A percentile compares a stretch with the other conserved stretches of the same genome.
phyloP scores from a whole-genome alignment of 1,140 invertebrate genomes.

The Agrilus planipennis region DNA sequence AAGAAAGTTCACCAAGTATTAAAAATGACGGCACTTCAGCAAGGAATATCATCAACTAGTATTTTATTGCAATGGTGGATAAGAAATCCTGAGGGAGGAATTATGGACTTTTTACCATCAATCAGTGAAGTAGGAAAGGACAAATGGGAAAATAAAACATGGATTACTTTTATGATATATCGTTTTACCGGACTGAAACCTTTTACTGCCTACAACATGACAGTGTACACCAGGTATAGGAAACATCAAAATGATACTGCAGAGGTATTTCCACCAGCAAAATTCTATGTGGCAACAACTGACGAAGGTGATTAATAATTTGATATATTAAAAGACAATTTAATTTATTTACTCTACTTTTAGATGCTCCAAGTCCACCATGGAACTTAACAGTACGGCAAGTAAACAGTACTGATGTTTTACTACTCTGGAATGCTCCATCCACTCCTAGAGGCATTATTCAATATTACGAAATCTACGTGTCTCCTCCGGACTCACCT shows the following conservation, averaged over 20 bases:
- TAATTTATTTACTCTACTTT: not conserved
- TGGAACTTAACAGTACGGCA: conserved; percentile 50
- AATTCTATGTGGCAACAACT: conserved; percentile 48
- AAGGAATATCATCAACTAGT: conserved; percentile 37
- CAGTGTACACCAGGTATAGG: conserved; percentile 55
- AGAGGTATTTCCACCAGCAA: conserved; percentile 43
- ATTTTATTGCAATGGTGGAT: conserved; percentile 47
- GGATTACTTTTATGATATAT: conserved; percentile 41
- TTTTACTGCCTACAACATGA: conserved; percentile 63
- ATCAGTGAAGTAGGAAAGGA: conserved; percentile 31
- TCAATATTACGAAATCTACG: conserved; percentile 46
- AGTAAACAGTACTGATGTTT: conserved; percentile 46
- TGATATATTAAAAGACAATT: conserved; percentile 9
- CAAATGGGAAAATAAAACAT: conserved; percentile 46
- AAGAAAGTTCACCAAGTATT: conserved; percentile 40
- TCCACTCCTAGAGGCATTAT: conserved; percentile 49
- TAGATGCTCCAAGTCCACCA: conserved; percentile 47
- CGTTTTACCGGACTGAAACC: conserved; percentile 53
- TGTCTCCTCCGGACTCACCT: conserved; percentile 29
- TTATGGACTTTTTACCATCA: conserved; percentile 50
- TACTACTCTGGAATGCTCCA: conserved; percentile 56
- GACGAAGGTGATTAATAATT: conserved; percentile 39
- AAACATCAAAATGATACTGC: conserved; percentile 33
- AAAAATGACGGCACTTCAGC: conserved; percentile 41
- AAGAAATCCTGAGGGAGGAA: conserved; percentile 27